A percentile compares a stretch with the other conserved stretches of the same genome.
phyloP scores from a whole-genome alignment of 2,888 invertebrate genomes.

The Synanthedon myopaeformis region DNA sequence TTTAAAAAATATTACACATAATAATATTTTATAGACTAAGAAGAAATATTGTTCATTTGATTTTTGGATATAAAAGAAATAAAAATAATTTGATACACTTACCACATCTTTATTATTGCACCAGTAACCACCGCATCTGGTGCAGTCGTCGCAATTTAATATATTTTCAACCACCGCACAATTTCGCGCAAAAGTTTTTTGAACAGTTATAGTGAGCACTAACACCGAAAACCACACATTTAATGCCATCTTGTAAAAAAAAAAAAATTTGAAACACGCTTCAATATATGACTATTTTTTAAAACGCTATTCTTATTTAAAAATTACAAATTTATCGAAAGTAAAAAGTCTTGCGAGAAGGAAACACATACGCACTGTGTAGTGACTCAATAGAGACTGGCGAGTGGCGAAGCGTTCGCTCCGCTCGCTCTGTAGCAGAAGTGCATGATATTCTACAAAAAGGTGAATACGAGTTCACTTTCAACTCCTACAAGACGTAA shows the following conservation, averaged over 20 bases:
- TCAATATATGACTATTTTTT: background rate
- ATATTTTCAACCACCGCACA: conserved; percentile 16
- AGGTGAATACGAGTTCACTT: background rate
- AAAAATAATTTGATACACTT: background rate
- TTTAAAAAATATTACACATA: no score
- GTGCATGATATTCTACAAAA: background rate
- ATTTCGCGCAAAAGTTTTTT: conserved; percentile 32
- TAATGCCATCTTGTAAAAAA: background rate
- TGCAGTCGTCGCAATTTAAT: conserved; percentile 44
- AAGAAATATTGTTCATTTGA: no score
- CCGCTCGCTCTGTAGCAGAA: background rate
- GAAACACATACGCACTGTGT: no score
- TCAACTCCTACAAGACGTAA: background rate
- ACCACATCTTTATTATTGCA: conserved; percentile 20
- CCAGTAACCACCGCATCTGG: conserved; percentile 44
- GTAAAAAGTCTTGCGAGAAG: no score
- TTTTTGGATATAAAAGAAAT: background rate
- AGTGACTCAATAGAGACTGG: no score
- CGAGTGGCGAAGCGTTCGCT: no score
- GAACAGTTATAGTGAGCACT: conserved; percentile 26
- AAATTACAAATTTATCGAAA: no score
- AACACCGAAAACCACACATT: conserved; percentile 33
- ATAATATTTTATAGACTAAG: no score
- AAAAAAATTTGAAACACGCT: background rate
- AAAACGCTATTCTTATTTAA: background rate